phyloP scores from a whole-genome alignment of 2,113 vertebrate genomes.

The Sula dactylatra region DNA sequence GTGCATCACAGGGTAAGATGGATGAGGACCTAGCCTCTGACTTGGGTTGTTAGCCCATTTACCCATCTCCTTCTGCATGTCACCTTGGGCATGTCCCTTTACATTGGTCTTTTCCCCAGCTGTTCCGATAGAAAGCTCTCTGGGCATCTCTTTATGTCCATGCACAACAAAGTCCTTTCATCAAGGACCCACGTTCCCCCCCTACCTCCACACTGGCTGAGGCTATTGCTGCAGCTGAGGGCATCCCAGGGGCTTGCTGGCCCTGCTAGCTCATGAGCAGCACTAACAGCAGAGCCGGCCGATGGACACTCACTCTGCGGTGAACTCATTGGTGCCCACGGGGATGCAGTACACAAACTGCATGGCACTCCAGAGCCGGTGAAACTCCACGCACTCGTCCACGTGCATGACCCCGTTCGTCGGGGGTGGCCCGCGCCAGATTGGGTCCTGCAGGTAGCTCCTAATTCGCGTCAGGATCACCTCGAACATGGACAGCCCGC shows the following conservation, averaged over 20 bases:
- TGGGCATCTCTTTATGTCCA: background rate
- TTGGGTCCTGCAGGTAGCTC: conserved; percentile 94
- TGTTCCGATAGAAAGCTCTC: background rate
- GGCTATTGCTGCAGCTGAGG: background rate
- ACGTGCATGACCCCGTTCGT: conserved; percentile 99
- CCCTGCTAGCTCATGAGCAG: accelerated
- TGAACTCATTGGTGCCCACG: conserved; percentile 97
- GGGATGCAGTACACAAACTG: conserved; percentile 99
- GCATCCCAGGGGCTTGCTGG: accelerated
- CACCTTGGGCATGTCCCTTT: background rate
- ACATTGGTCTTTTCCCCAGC: background rate
- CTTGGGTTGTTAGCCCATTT: background rate
- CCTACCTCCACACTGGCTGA: background rate
- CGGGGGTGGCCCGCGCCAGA: conserved; percentile 95
- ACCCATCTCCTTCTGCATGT: background rate
- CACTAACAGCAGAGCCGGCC: accelerated
- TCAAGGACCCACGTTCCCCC: accelerated
- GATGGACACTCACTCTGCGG: conserved; percentile 88
- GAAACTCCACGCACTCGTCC: conserved; percentile 97
- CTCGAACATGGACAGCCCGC: conserved; percentile 98
- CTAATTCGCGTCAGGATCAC: conserved; percentile 96
- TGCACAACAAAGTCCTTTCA: background rate
- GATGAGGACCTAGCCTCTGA: background rate
- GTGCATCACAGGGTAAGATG: background rate
- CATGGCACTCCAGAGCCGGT: conserved; percentile 99